A percentile compares a stretch with the other conserved stretches of the same genome.
Conservation (phyloP, 2,888 invertebrate species). For the Microctonus brassicae region DNA sequence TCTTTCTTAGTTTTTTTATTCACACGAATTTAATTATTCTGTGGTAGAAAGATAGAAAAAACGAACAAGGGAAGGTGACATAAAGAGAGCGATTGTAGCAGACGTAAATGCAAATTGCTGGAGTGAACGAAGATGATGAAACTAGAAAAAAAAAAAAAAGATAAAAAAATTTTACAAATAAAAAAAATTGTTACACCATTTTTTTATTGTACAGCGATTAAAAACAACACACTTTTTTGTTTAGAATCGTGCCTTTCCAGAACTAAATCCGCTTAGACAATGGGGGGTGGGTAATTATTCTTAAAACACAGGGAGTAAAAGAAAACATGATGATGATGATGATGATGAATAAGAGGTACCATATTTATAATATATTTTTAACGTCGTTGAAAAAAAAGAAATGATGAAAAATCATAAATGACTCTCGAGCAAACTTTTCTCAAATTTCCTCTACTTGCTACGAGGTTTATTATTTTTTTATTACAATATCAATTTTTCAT, state of each 20-base stretch:
- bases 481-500: constrained; percentile 15
- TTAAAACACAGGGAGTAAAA: constrained; percentile 26
- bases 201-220: constrained; percentile 66
- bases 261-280: constrained; percentile 32
- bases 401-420: constrained; percentile 41
- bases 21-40: constrained; percentile 34
- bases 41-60: constrained; percentile 27
- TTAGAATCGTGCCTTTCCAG: constrained; percentile 70
- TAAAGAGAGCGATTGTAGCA: not conserved
- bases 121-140: constrained; percentile 34
- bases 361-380: constrained; percentile 74
- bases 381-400: constrained; percentile 57
- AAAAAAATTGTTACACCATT: constrained; percentile 58
- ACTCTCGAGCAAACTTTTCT: constrained; percentile 66
- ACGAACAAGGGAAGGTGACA: too few relatives aligned
- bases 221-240: constrained; percentile 62
- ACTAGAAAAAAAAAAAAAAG: constrained; percentile 43
- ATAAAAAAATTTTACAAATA: constrained; percentile 34
- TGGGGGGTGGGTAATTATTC: constrained; percentile 19
- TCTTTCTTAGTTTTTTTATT: constrained; percentile 25
- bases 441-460: constrained; percentile 49
- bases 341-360: constrained; percentile 33
- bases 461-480: constrained; percentile 31
- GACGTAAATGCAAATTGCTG: constrained; percentile 27
- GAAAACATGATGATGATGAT: too few relatives aligned